Conservation (phyloP, 2,113 vertebrate genomes). For the Calonectris borealis region DNA sequence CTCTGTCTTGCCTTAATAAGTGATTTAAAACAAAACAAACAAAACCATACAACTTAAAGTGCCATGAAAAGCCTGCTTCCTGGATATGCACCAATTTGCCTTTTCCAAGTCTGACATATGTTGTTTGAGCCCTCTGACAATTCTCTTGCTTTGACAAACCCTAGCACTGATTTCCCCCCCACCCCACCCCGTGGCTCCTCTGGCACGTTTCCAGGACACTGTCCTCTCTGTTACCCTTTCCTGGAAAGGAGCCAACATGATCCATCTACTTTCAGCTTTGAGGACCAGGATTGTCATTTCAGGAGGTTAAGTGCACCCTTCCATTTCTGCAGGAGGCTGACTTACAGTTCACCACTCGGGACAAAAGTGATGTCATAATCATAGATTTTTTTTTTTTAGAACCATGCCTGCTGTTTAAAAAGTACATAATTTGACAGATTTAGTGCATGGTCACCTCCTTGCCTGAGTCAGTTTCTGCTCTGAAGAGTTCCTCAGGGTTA, state of each 20-base stretch:
- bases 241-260: not conserved
- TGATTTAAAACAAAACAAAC: not conserved
- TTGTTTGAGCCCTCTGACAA: not conserved
- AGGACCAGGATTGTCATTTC: not conserved
- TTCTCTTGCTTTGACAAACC: not conserved
- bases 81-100: not conserved
- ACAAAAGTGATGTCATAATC: not conserved
- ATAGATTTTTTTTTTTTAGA: not conserved
- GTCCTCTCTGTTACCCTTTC: not conserved
- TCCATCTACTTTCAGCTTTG: not conserved
- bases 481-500: not conserved
- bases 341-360: not conserved
- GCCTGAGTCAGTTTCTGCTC: not conserved
- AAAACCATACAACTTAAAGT: not conserved
- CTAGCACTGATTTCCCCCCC: not conserved
- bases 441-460: not conserved
- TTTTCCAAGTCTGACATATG: not conserved
- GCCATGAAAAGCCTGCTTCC: not conserved
- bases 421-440: not conserved
- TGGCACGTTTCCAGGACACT: not conserved
- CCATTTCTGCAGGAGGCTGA: not conserved
- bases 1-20: not conserved
- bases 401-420: not conserved
- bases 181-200: fast-evolving
- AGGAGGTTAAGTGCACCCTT: not conserved